Evolutionary conservation across 2,113 vertebrate species (phyloP), one percentile per base, ranked within the genome.

Genomic region (Hippopotamus amphibius): DNA sequence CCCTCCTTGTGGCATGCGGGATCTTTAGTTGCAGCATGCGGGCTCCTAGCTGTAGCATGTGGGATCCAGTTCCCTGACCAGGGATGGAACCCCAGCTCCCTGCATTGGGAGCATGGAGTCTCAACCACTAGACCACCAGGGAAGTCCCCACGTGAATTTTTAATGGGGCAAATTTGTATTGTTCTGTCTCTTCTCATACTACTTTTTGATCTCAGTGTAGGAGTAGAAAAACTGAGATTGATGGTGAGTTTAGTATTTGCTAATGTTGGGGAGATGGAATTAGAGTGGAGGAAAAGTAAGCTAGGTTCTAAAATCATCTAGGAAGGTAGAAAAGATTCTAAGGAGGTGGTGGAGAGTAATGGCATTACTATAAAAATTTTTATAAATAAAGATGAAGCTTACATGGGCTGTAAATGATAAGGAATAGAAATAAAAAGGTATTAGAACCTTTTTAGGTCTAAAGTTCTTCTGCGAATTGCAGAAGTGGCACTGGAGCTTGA

Each of bases 191-290:
- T 95, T 90, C 2, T 77, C 28, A 22, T 69, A 59, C 37, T 68
- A 61, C n/a, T 77, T 93, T 41, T n/a, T 77, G 41, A 88, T 61
- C 14, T 76, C 76, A 84, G 61, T 65, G 16, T 66, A 93, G 69
- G 50, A 77, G 12, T 22, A 83, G 68, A 76, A 84, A 33, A 89
- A 33, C 48, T 77, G 50, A 83, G n/a, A 76, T 83, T 93, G 41
- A 50, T 88, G 41, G 57, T 48, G 57, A 76, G 41, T 88, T 74
- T 83, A 88, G 77, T 83, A 59, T 96, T 93, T 93, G 50, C 33
- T 88, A 83, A 43, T 93, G 30, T 93, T 93, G 69, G 37, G 69
- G 68, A 89, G 79, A 84, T 77, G 69, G 43, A 66, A 84, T 72
- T 83, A 88, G 37, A 59, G 46, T 88, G 30, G 61, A 24, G 65